These are phyloP conservation scores for Glaucidium brasilianum DNA, from an alignment of 2,113 vertebrate genomes.

Conservation along the genomic window DNA sequence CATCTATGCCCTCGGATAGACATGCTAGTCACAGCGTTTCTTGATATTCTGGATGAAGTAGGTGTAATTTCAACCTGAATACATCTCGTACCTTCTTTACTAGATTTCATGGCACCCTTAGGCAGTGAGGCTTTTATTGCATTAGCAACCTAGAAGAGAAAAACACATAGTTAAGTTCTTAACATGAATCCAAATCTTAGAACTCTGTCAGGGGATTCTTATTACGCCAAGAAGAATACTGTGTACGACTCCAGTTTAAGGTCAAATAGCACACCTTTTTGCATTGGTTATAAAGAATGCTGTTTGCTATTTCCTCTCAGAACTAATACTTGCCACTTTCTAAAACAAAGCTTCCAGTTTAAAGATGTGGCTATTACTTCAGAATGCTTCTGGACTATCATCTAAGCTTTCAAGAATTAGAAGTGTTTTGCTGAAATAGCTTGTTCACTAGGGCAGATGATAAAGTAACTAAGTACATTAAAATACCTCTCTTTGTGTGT, in stretches of 20 bases:
- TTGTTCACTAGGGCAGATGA: neutral
- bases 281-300: neutral
- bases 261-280: neutral
- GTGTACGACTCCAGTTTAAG: neutral
- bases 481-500: neutral
- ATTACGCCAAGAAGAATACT: neutral
- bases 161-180: slow-evolving; percentile 4
- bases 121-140: slow-evolving; percentile 95
- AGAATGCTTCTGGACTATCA: neutral
- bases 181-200: neutral
- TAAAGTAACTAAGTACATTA: neutral
- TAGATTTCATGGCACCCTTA: slow-evolving; percentile 88
- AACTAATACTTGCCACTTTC: neutral
- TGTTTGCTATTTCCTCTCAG: neutral
- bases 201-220: neutral
- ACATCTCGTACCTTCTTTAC: slow-evolving; percentile 88
- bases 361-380: neutral
- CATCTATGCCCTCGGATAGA: slow-evolving; percentile 97
- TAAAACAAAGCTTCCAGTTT: neutral
- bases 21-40: slow-evolving; percentile 97
- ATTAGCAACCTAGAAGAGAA: slow-evolving; percentile 86
- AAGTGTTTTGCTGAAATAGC: neutral
- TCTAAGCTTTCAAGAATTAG: neutral
- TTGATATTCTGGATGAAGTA: slow-evolving; percentile 93
- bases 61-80: slow-evolving; percentile 99